Base-by-base conservation (phyloP, 2,797 vertebrate species). In the Percopsis omiscomaycus region DNA sequence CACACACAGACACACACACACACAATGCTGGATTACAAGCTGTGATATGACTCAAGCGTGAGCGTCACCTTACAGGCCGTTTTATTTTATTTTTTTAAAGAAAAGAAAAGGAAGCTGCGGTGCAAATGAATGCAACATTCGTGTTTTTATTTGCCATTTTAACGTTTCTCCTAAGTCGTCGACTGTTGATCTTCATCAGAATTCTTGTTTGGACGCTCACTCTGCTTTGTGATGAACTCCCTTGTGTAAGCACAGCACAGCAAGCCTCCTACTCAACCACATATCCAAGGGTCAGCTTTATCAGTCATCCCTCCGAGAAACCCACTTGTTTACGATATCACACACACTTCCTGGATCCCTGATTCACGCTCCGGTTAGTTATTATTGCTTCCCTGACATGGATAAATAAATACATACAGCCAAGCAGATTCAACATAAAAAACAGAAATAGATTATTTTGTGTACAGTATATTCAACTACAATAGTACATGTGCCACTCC, bases 231-330 rank as follows among this genome's bases (percentile, higher is more conserved):
- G 15, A 12, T 30, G 1, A 12, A 27, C 15, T 48, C 9, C 29
- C 51, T 60, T 50, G 46, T 29, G 47, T 30, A 54, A 68, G 28
- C 44, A 55, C 50, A 68, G 28, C 44, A 55, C 50, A 15, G 28
- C 14, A 42, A 10, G 27, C 14, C 14, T 53, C 45, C 37, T 48
- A 15, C 10, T 32, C 22, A 58, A 66, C 29, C 53, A 64, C 67
- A 75, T 37, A 22, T 51, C 60, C 45, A 47, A 3, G 11, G 46
- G 4, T 11, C 45, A 62, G 16, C 60, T 66, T 70, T 56, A 68
- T 71, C 60, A 53, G 30, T 65, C 9, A 30, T 66, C 5, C 61
- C 64, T 68, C 9, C 64, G 29, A 74, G 68, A 75, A 66, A 64
- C 32, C 55, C 5, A 45, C 60, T 52, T 68, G 56, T 78, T 78